phyloP scores from a whole-genome alignment of 2,888 invertebrate species.

The Toxonevra muliebris region DNA sequence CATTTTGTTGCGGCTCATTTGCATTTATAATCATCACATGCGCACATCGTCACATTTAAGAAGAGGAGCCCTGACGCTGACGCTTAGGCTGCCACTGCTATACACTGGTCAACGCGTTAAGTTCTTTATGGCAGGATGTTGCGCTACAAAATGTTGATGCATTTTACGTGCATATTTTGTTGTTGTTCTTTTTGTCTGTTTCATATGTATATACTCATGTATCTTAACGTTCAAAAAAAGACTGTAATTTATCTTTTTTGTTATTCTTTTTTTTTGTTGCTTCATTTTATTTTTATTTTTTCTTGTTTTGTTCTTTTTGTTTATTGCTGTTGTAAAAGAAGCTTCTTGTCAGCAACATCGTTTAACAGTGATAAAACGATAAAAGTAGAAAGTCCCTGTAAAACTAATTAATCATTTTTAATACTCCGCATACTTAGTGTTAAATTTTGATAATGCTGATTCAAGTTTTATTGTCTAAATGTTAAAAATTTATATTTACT shows the following conservation, averaged over 20 bases:
- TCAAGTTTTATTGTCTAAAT: no score
- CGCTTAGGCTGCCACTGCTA: background rate
- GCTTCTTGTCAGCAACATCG: conserved; percentile 39
- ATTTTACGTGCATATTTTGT: conserved; percentile 10
- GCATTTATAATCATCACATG: conserved; percentile 46
- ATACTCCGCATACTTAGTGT: background rate
- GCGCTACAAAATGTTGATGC: no score
- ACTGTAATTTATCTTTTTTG: conserved; percentile 16
- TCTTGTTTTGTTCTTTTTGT: conserved; percentile 36
- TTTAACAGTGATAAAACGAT: conserved; percentile 26
- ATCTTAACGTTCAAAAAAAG: conserved; percentile 23
- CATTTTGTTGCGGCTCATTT: conserved; percentile 42
- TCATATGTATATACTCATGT: conserved; percentile 30
- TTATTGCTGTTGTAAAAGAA: conserved; percentile 42
- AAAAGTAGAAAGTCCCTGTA: conserved; percentile 24
- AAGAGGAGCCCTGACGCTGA: background rate
- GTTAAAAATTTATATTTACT: no score
- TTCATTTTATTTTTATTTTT: conserved; percentile 26
- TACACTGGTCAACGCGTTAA: background rate
- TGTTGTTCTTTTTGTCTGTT: conserved; percentile 38
- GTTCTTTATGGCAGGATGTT: conserved; percentile 40
- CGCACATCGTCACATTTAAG: conserved; percentile 37
- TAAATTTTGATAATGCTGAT: no score
- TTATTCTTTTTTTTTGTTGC: conserved; percentile 1
- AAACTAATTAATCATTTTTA: conserved; percentile 29